Base-by-base conservation (phyloP, 2,113 vertebrate species). In the Oncorhynchus keta region DNA sequence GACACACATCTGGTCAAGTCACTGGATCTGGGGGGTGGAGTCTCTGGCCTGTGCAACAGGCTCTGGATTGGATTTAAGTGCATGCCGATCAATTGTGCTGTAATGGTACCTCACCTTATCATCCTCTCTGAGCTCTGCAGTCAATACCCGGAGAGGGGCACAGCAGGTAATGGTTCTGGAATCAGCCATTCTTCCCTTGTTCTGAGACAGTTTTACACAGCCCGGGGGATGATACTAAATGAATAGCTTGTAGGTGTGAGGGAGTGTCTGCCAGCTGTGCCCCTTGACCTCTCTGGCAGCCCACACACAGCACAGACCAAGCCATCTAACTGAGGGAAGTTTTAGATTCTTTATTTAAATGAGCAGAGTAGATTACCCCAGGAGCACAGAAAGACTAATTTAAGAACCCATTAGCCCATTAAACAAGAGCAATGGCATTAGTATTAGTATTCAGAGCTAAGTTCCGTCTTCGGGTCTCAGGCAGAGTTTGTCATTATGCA, bases 31-130 rank as follows among this genome's bases (percentile, higher is more conserved):
- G 57, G 64, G 45, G 13, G 11, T 59, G 68, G 76, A 90, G 85
- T 80, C 48, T 76, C 79, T 82, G 83, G 81, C 79, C 89, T 80
- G 84, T 81, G 87, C 87, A 91, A 89, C 85, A 86, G 82, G 83
- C 88, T 83, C 79, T 32, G 84, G 90, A 89, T 87, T 88, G 87
- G 84, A 87, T 88, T 90, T 92, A 91, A 93, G 93, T 90, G 91
- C 88, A 90, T 84, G 64, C 82, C 59, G 87, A 92, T 93, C 91
- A 92, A 90, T 93, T 74, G 80, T 81, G 84, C 79, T 88, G 90
- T 92, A 92, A 93, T 86, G 88, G 91, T 90, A 92, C 87, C 90
- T 89, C 75, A 76, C 85, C 79, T 82, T 82, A 81, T 74, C 65
- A 79, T 85, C 85, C 73, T 86, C 84, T 89, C 83, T 86, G 84